Evolutionary conservation across 2,113 vertebrate species (phyloP).

Genomic region (Solea senegalensis): DNA sequence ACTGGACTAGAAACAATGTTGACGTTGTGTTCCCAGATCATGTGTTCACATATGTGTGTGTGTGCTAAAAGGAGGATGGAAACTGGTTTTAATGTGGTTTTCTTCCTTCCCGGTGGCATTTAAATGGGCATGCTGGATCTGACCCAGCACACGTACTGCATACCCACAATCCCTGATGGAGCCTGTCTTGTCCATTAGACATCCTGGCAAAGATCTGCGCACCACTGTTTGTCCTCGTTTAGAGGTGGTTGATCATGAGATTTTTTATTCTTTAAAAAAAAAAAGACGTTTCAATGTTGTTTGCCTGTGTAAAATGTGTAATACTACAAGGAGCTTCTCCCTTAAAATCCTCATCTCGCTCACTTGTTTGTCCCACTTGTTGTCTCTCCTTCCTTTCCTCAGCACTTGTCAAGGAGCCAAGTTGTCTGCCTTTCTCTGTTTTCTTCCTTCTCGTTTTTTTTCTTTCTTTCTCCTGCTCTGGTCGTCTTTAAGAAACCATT

Average conservation of each 20-base stretch:
- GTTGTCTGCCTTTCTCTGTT: constrained; percentile 24
- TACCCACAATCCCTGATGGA: constrained; percentile 47
- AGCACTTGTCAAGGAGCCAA: constrained; percentile 39
- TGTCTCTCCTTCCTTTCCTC: constrained; percentile 60
- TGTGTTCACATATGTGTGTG: constrained; percentile 21
- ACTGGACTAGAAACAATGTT: constrained; percentile 10
- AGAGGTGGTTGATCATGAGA: constrained; percentile 9
- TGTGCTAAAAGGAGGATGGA: constrained; percentile 26
- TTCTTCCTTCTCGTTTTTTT: background rate
- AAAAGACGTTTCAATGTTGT: too few species aligned
- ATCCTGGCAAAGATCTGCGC: constrained; percentile 41
- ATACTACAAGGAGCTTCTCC: constrained; percentile 4
- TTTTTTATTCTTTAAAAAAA: constrained; percentile 10
- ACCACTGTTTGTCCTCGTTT: constrained; percentile 8
- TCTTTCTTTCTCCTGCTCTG: constrained; percentile 19
- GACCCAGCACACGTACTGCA: constrained; percentile 58
- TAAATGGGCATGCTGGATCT: constrained; percentile 56
- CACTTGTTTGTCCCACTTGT: constrained; percentile 35
- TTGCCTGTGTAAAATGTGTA: background rate
- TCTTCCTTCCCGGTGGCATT: constrained; percentile 53
- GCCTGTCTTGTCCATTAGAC: constrained; percentile 35
- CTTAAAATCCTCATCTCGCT: constrained; percentile 42
- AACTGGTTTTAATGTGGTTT: constrained; percentile 57
- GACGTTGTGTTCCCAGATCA: constrained; percentile 41
- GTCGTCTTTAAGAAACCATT: constrained; percentile 38